Evolutionary conservation across 2,888 invertebrate species (phyloP), one percentile per base, ranked within the genome.

Genomic region (Dinocampus coccinellae): DNA sequence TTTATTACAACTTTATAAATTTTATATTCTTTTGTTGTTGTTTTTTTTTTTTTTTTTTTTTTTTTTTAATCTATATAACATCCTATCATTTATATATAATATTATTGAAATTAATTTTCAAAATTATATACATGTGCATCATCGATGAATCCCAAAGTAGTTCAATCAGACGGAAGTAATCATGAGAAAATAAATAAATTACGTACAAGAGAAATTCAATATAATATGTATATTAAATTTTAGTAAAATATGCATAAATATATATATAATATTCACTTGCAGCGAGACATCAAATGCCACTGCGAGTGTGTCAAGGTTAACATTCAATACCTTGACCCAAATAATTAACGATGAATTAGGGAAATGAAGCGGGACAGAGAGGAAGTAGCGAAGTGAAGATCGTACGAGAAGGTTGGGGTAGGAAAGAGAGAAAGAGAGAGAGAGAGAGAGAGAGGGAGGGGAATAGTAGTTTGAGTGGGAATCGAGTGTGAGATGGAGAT

Each of bases 271-370:
- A 55, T 55, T 26, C 26, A n/a, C 55, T 11, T 55, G 58, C 58
- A 29, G 3, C n/a, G 33, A 58, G 33, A 16, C 55, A 33, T 26
- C 68, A 57, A 55, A 55, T 47, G 39, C 39, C n/a, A 13, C n/a
- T 39, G 70, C 67, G 57, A 68, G 57, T 76, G 73, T 75, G 77
- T 75, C 81, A 79, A 81, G 79, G 78, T 77, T 76, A 72, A 64
- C 57, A 60, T 65, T 69, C n/a, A n/a, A n/a, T 78, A 79, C 84
- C 84, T 81, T 83, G 83, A 80, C 83, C 84, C 73, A 78, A 78
- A 81, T 82, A 77, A 77, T 79, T 80, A 79, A 79, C 79, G 76
- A 76, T 80, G 79, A 83, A 81, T 83, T 81, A 81, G 82, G 80
- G 73, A 81, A 82, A 82, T 82, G 79, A 77, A 73, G 47, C 20